Evolutionary conservation across 2,113 vertebrate genomes (phyloP).

Genomic region (Phaethornis superciliosus): DNA sequence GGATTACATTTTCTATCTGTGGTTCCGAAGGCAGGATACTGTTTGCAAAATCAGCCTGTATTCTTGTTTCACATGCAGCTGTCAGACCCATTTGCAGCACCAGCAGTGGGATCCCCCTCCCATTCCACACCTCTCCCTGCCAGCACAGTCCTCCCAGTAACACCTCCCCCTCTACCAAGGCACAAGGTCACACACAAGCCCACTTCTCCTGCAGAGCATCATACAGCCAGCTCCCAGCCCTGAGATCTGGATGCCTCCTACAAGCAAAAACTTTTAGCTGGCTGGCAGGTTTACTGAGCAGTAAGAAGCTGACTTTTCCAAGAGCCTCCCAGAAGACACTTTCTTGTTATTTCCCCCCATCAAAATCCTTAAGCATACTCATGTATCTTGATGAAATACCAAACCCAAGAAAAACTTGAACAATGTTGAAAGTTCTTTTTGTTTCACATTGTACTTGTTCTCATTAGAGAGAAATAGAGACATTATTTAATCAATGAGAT

Average conservation of each 20-base stretch:
- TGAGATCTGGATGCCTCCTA: background rate
- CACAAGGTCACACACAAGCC: background rate
- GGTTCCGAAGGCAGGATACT: background rate
- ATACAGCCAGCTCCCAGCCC: background rate
- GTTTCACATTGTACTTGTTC: background rate
- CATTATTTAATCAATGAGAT: background rate
- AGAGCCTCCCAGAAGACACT: background rate
- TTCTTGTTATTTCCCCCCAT: background rate
- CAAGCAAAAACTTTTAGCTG: background rate
- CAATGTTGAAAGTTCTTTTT: background rate
- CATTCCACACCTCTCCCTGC: background rate
- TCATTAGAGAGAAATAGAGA: background rate
- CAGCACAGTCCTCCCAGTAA: background rate
- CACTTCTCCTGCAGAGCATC: background rate
- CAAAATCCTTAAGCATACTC: background rate
- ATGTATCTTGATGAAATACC: background rate
- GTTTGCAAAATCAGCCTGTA: background rate
- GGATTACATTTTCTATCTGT: background rate
- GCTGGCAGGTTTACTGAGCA: background rate
- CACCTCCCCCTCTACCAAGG: background rate
- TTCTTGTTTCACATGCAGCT: background rate
- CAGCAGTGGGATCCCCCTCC: background rate
- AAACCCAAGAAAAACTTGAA: background rate
- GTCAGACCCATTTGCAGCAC: accelerated
- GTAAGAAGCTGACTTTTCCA: background rate